Conservation (phyloP, 35 echinoderm and acorn worm species). For the Chiridota heheva region DNA sequence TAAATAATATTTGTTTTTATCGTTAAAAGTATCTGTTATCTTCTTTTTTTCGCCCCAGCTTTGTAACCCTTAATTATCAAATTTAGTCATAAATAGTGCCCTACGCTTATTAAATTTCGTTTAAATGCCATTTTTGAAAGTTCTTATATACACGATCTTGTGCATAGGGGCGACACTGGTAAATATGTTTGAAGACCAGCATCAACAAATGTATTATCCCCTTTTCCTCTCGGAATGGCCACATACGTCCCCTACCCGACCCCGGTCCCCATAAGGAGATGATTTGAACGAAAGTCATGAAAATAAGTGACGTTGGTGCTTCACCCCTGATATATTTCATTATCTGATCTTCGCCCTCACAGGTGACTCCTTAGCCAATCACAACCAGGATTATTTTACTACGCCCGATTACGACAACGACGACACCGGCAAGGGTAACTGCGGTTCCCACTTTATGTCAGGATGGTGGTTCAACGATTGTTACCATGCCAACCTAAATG, state of each 20-base stretch:
- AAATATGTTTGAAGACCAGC: background rate
- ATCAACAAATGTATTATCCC: background rate
- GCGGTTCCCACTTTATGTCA: background rate
- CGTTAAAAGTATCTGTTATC: too few relatives aligned
- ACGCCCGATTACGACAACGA: slow-evolving; percentile 57
- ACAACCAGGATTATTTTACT: slow-evolving; percentile 32
- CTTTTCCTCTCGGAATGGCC: background rate
- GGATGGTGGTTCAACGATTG: slow-evolving; percentile 66
- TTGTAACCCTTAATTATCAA: too few relatives aligned
- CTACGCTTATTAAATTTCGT: too few relatives aligned
- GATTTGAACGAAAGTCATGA: background rate
- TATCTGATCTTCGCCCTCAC: background rate
- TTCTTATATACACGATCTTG: too few relatives aligned
- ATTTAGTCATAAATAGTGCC: too few relatives aligned
- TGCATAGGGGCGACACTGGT: too few relatives aligned
- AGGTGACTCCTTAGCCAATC: slow-evolving; percentile 38
- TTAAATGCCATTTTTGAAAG: too few relatives aligned
- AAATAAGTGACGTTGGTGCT: background rate
- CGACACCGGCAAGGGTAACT: background rate
- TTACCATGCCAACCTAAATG: slow-evolving; percentile 55
- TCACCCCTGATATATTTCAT: background rate
- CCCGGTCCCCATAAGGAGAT: background rate
- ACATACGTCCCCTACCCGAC: background rate
- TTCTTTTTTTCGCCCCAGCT: too few relatives aligned
- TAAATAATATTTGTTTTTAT: too few relatives aligned